Conservation (phyloP, 2,797 vertebrate genomes). For the Pelobates cultripes region DNA sequence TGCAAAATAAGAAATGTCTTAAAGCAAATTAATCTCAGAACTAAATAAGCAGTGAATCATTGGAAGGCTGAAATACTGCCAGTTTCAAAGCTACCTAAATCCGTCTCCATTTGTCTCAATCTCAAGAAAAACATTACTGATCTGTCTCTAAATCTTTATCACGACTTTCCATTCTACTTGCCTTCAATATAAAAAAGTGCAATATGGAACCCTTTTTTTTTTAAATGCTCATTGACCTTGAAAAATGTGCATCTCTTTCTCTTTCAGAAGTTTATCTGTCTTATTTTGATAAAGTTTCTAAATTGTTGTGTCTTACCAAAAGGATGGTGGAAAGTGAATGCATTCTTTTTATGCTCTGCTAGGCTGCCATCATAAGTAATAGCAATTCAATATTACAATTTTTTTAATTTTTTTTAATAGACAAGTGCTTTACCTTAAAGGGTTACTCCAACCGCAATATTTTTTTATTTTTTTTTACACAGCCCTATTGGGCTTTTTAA, state of each 20-base stretch:
- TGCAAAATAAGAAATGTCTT: conserved; percentile 47
- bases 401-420: no score
- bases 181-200: conserved; percentile 58
- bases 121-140: conserved; percentile 59
- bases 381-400: no score
- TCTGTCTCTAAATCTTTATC: conserved; percentile 62
- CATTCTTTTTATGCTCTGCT: no score
- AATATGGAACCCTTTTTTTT: conserved; percentile 62
- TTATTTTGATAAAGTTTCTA: conserved; percentile 10
- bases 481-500: no score
- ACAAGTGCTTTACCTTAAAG: no score
- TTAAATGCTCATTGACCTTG: conserved; percentile 51
- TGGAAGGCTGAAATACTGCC: conserved; percentile 56
- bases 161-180: conserved; percentile 58
- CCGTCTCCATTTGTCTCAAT: conserved; percentile 59
- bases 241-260: conserved; percentile 59
- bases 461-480: no score
- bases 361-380: no score
- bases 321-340: no score
- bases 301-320: no score
- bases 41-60: conserved; percentile 51
- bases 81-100: conserved; percentile 55
- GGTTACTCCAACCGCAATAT: no score
- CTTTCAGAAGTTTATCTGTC: conserved; percentile 43
- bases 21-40: conserved; percentile 48